Conservation (phyloP, 2,113 vertebrate genomes). For the Brachionichthys hirsutus region DNA sequence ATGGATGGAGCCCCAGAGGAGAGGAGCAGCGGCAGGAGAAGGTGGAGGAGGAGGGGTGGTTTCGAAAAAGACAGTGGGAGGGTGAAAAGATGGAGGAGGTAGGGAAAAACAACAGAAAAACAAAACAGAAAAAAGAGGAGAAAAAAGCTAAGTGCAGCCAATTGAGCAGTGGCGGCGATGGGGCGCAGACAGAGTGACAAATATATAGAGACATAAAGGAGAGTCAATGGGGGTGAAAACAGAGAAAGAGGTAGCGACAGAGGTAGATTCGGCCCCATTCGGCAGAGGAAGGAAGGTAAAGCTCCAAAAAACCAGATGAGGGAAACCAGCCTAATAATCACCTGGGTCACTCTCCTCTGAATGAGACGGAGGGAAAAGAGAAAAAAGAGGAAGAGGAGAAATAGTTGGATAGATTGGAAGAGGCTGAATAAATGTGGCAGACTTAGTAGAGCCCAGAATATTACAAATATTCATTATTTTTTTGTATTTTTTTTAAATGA, state of each 20-base stretch:
- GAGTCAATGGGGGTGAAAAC: slow-evolving; percentile 35
- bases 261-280: slow-evolving; percentile 79
- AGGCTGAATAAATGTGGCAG: slow-evolving; percentile 23
- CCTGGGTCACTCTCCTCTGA: slow-evolving; percentile 35
- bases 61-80: slow-evolving; percentile 28
- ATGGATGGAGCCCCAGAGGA: slow-evolving; percentile 91
- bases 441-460: slow-evolving; percentile 17
- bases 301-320: slow-evolving; percentile 60
- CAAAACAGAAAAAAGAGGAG: slow-evolving; percentile 63
- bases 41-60: slow-evolving; percentile 27
- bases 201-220: slow-evolving; percentile 35
- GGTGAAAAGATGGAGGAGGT: slow-evolving; percentile 19
- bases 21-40: slow-evolving; percentile 72
- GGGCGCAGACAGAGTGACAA: slow-evolving; percentile 49
- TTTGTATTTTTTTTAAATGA: too few relatives aligned
- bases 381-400: slow-evolving; percentile 22
- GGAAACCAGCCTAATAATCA: slow-evolving; percentile 81
- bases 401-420: slow-evolving; percentile 12
- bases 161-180: slow-evolving; percentile 43
- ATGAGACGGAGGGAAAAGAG: slow-evolving; percentile 5
- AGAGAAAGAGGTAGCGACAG: slow-evolving; percentile 10
- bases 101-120: slow-evolving; percentile 56
- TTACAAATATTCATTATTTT: too few relatives aligned
- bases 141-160: slow-evolving; percentile 47
- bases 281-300: slow-evolving; percentile 74